Evolutionary conservation across 2,888 invertebrate species (phyloP).

Genomic region (Caenorhabditis angaria): DNA sequence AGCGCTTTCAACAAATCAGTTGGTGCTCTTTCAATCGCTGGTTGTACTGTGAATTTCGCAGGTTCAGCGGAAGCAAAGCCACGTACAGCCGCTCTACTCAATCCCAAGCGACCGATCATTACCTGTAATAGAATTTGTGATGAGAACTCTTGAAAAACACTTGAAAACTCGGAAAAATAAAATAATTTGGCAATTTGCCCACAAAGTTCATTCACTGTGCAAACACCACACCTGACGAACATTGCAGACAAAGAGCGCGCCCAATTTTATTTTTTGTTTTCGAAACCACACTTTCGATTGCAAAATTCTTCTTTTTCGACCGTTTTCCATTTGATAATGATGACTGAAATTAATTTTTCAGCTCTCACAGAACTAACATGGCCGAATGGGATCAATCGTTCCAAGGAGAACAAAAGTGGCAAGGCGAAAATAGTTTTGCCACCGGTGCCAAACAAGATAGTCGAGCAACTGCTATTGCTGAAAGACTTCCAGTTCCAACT

Average conservation of each 20-base stretch:
- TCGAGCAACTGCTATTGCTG: constrained; percentile 17
- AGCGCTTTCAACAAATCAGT: constrained; percentile 84
- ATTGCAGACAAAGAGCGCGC: background rate
- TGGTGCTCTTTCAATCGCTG: constrained; percentile 77
- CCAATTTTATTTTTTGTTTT: background rate
- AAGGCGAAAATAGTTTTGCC: constrained; percentile 12
- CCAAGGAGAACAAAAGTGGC: background rate
- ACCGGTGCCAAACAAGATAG: constrained; percentile 30
- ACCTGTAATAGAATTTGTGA: constrained; percentile 4
- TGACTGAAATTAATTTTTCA: background rate
- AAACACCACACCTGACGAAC: background rate
- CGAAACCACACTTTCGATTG: no score
- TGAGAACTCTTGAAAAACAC: no score
- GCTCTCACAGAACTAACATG: background rate
- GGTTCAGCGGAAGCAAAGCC: constrained; percentile 18
- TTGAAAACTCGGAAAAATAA: background rate
- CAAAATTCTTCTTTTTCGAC: no score
- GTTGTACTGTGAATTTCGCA: constrained; percentile 29
- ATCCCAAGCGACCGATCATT: constrained; percentile 33
- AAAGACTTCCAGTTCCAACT: constrained; percentile 34
- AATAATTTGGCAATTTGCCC: background rate
- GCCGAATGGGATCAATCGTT: background rate
- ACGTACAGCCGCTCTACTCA: constrained; percentile 19
- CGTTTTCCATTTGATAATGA: no score
- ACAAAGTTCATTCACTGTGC: background rate